Base-by-base conservation (phyloP, 2,113 vertebrate genomes). In the Brevimyrus niger region DNA sequence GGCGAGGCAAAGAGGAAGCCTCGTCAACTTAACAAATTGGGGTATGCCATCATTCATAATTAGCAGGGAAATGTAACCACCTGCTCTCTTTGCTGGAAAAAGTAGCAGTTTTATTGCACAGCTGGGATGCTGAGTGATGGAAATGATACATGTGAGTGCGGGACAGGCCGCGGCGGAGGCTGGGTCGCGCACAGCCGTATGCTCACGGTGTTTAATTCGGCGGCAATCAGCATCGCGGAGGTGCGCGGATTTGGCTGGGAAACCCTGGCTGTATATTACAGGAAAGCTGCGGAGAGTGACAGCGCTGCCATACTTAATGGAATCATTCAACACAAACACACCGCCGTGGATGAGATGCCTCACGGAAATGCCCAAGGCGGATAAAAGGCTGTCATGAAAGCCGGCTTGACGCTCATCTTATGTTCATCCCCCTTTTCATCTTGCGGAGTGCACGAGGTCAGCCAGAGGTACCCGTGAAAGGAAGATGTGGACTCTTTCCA, bases 311-410 rank as follows among this genome's bases (percentile, higher is more conserved):
- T 76, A 38, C 42, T 51, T 51, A 48, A 89, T 47, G 42, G 44
- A 88, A 69, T 27, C 31, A 53, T n/a, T 73, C 23, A 44, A 89
- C 69, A 44, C 69, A 44, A 83, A 83, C 73, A 89, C 88, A 44
- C 4, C 9, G 27, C 15, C 38, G 35, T 55, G n/a, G 35, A 23
- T 21, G 31, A 89, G 85, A 55, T 27, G 47, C 17, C 65, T 50
- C 69, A 42, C 1, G 27, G 69, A 55, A 82, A 10, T 83, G 35
- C 88, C 55, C 2, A 21, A 42, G 19, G 47, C 27, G n/a, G 69
- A 55, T 55, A 83, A 88, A 89, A 89, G 48, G 47, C 15, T 46
- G 48, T 50, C 69, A 17, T 89, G 50, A 89, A 82, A 89, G 31
- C 73, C 2, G 35, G 38, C 76, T 44, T 44, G 50, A 83, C 31